A percentile compares a stretch with the other conserved stretches of the same genome.
These are phyloP conservation scores for Dinocampus coccinellae DNA, from an alignment of 2,888 invertebrate genomes.

Conservation along the genomic window DNA sequence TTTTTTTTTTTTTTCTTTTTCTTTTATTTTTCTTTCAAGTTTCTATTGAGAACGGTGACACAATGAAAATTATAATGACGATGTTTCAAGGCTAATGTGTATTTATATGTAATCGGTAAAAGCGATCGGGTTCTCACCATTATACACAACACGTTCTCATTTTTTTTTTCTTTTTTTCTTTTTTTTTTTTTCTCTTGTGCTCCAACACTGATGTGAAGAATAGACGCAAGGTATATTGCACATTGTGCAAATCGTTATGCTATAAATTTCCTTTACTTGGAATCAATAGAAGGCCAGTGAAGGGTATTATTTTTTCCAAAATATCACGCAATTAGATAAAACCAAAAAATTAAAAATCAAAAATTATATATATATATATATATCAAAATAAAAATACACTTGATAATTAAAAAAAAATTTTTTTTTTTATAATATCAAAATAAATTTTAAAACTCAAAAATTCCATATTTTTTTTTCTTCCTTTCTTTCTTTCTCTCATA, in stretches of 20 bases:
- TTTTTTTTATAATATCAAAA: no score
- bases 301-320: no score
- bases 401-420: no score
- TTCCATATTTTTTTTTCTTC: no score
- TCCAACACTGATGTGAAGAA: conserved; percentile 40
- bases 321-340: no score
- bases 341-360: no score
- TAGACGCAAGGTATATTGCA: conserved; percentile 1
- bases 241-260: not conserved
- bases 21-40: not conserved
- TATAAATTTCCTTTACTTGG: conserved; percentile 21
- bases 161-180: conserved; percentile 39
- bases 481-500: not conserved
- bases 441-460: no score
- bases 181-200: conserved; percentile 46
- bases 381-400: no score
- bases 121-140: not conserved
- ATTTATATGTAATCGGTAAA: not conserved
- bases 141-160: conserved; percentile 11
- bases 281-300: conserved; percentile 40
- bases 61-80: conserved; percentile 28
- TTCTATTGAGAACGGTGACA: conserved; percentile 24
- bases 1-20: no score
- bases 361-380: no score
- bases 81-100: conserved; percentile 24